Evolutionary conservation across 2,888 invertebrate species (phyloP).

Genomic region (Eupithecia tripunctaria): DNA sequence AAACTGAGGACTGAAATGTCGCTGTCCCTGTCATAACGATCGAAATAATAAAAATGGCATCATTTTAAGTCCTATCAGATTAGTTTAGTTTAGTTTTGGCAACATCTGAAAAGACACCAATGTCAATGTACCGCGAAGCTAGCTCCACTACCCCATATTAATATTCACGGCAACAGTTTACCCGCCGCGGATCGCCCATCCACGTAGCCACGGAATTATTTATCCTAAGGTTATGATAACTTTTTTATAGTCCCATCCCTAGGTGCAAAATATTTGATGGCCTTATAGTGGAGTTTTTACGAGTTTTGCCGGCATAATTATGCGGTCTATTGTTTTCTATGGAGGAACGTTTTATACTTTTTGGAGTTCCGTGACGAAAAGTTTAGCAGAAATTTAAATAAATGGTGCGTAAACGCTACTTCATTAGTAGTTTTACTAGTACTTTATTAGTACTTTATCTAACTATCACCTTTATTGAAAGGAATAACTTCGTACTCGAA

Average conservation of each 20-base stretch:
- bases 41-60: too few species aligned
- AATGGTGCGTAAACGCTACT: neutral
- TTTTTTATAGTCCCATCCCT: conserved; percentile 49
- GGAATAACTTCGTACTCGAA: too few species aligned
- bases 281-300: conserved; percentile 62
- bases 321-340: conserved; percentile 66
- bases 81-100: too few species aligned
- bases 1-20: too few species aligned
- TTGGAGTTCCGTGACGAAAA: conserved; percentile 18
- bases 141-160: conserved; percentile 22
- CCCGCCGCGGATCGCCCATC: conserved; percentile 27
- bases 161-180: conserved; percentile 31
- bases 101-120: too few species aligned
- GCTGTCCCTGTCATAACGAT: too few species aligned
- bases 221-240: conserved; percentile 44
- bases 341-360: conserved; percentile 49
- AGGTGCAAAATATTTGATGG: conserved; percentile 78
- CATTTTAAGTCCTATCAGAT: too few species aligned
- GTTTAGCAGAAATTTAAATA: too few species aligned
- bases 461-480: too few species aligned
- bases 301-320: conserved; percentile 66
- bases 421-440: neutral
- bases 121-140: neutral
- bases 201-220: conserved; percentile 42
- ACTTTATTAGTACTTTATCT: too few species aligned